These are phyloP conservation scores for Myiothlypis chrysogaster DNA, from an alignment of 2,797 vertebrate genomes.

Conservation along the genomic window DNA sequence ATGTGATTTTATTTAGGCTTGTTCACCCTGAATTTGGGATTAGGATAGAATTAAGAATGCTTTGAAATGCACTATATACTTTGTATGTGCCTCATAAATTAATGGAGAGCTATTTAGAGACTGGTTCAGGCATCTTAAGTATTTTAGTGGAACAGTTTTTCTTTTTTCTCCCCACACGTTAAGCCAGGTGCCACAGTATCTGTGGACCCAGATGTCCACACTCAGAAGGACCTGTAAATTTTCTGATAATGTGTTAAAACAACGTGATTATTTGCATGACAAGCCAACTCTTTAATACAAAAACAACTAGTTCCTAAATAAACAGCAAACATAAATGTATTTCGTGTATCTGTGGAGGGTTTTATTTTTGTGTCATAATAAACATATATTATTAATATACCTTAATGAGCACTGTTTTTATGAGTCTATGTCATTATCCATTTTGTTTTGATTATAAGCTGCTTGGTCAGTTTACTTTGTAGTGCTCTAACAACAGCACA, in stretches of 20 bases:
- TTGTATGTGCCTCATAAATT: background rate
- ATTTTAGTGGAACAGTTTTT: background rate
- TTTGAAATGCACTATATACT: background rate
- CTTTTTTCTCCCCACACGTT: background rate
- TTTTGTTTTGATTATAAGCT: background rate
- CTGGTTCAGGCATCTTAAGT: background rate
- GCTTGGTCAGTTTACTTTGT: background rate
- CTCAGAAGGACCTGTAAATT: background rate
- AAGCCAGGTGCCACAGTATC: background rate
- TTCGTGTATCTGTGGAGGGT: accelerated
- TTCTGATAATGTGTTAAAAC: background rate
- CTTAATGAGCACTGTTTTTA: background rate
- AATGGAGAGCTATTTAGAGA: background rate
- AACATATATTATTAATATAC: background rate
- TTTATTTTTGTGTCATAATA: background rate
- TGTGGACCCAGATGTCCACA: background rate
- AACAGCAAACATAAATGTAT: background rate
- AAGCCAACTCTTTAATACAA: background rate
- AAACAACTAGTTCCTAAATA: background rate
- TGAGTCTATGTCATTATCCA: background rate
- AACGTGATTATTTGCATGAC: background rate
- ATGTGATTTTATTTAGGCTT: background rate
- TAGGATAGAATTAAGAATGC: background rate
- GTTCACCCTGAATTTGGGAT: background rate
- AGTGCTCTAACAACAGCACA: background rate